Conservation (phyloP, 2,888 invertebrate species). For the Barypeithes pellucidus region DNA sequence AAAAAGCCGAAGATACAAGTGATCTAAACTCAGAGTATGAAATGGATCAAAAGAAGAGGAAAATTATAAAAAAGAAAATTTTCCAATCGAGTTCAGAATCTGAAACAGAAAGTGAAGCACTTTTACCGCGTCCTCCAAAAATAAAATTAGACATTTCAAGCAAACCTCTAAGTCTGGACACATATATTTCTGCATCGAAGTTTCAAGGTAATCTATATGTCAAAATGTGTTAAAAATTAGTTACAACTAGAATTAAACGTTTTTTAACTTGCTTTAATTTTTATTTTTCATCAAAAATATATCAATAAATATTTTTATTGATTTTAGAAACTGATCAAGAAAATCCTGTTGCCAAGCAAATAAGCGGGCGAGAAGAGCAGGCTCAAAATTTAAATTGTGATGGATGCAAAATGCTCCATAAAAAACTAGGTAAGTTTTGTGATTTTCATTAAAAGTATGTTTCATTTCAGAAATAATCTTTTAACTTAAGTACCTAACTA, state of each 20-base stretch:
- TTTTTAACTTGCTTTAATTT: background rate
- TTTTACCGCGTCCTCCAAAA: background rate
- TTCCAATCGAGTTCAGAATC: background rate
- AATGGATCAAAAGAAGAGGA: background rate
- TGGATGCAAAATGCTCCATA: background rate
- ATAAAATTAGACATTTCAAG: background rate
- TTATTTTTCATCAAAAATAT: too few species aligned
- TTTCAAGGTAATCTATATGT: background rate
- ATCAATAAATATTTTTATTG: too few species aligned
- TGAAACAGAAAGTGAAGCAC: background rate
- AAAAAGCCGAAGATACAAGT: background rate
- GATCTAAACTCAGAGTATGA: background rate
- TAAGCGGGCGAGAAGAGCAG: too few species aligned
- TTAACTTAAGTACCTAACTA: background rate
- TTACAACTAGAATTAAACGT: background rate
- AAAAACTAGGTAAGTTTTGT: background rate
- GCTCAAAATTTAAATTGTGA: background rate
- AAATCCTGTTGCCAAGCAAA: too few species aligned
- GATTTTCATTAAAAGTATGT: too few species aligned
- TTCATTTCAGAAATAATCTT: too few species aligned
- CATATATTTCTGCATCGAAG: too few species aligned
- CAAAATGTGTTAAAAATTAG: background rate
- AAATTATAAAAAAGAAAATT: background rate
- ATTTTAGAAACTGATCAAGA: too few species aligned
- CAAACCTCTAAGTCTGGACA: background rate